phyloP scores from a whole-genome alignment of 2,797 vertebrate species.

The Gila robusta region DNA sequence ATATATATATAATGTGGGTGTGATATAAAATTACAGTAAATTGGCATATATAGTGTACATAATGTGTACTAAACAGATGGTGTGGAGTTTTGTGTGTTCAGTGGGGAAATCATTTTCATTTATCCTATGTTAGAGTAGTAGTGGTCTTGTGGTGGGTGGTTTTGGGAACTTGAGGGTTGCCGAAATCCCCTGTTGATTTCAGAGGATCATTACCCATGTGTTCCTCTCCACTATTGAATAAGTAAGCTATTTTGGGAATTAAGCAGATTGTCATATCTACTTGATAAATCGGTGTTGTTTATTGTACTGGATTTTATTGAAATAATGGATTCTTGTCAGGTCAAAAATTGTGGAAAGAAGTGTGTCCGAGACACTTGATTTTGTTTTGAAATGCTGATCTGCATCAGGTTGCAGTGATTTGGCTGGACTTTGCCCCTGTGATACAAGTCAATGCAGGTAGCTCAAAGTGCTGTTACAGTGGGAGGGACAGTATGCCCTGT shows the following conservation, averaged over 20 bases:
- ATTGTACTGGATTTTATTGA: neutral
- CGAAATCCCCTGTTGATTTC: conserved; percentile 5
- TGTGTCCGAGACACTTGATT: conserved; percentile 25
- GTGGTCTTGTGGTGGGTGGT: neutral
- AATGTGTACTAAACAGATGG: neutral
- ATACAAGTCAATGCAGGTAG: conserved; percentile 21
- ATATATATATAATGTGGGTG: no score
- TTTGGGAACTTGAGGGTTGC: neutral
- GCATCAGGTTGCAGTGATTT: neutral
- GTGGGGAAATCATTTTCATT: conserved; percentile 24
- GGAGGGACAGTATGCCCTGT: neutral
- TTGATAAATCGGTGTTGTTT: conserved; percentile 1
- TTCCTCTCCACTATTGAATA: neutral
- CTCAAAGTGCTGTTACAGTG: conserved; percentile 19
- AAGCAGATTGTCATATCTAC: neutral
- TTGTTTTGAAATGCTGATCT: conserved; percentile 15
- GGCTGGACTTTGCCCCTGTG: conserved; percentile 38
- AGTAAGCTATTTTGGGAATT: conserved; percentile 34
- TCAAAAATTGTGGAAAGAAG: neutral
- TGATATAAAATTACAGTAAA: neutral
- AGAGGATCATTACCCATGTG: conserved; percentile 13
- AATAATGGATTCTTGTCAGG: neutral
- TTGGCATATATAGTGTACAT: neutral
- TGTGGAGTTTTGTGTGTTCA: neutral
- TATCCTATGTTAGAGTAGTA: neutral